Percentiles rank a stretch among this genome's conserved stretches.
These are phyloP conservation scores for Rhinopomastus cyanomelas DNA, from an alignment of 2,113 vertebrate species.

Conservation along the genomic window DNA sequence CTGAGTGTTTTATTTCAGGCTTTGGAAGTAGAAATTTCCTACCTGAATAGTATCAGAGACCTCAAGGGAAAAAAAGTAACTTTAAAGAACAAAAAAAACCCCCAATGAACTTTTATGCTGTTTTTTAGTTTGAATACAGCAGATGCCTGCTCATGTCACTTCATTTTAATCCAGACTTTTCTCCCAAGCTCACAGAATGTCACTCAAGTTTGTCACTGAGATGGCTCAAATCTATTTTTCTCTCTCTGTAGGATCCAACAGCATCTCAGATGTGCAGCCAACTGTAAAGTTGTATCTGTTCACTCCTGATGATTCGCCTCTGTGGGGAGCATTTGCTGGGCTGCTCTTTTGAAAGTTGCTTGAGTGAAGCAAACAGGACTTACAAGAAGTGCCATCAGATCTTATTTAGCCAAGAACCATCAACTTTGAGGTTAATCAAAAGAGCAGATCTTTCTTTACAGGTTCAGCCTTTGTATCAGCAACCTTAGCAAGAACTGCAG, in stretches of 20 bases:
- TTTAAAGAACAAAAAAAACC: no score
- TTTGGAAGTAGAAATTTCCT: not conserved
- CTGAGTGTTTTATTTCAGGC: not conserved
- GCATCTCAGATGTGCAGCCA: not conserved
- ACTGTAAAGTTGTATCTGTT: not conserved
- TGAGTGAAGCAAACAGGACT: not conserved
- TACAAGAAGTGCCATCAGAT: not conserved
- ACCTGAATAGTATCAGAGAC: not conserved
- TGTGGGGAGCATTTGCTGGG: not conserved
- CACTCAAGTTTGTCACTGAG: not conserved
- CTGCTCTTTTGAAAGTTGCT: not conserved
- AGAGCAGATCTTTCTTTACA: not conserved
- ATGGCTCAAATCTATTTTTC: not conserved
- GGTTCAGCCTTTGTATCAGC: not conserved
- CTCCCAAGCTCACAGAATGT: not conserved
- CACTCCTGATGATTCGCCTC: not conserved
- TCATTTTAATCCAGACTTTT: not conserved
- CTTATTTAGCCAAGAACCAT: not conserved
- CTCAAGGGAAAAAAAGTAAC: not conserved
- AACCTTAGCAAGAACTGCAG: not conserved
- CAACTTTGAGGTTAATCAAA: not conserved
- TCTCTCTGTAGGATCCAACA: not conserved
- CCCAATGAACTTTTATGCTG: not conserved
- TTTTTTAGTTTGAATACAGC: not conserved
- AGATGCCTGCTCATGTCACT: not conserved